Conservation (phyloP, 1,140 invertebrate species). For the Euwallacea fornicatus region DNA sequence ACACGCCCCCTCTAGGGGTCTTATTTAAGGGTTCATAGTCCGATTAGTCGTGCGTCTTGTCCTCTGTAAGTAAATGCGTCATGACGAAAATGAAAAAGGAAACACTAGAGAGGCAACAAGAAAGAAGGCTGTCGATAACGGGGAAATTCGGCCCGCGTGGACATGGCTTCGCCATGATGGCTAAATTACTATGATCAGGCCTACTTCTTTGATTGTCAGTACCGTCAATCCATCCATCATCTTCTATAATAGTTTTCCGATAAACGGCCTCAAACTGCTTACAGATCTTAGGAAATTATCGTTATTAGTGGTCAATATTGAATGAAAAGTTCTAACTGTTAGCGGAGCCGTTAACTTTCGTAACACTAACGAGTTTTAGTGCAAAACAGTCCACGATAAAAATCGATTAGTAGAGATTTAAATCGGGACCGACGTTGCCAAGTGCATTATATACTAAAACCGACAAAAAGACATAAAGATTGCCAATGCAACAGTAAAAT, state of each 20-base stretch:
- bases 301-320: constrained; percentile 50
- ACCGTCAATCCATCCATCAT: constrained; percentile 53
- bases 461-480: neutral
- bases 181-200: constrained; percentile 51
- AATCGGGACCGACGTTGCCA: neutral
- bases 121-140: neutral
- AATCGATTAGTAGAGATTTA: neutral
- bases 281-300: constrained; percentile 50
- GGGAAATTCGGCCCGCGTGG: constrained; percentile 9
- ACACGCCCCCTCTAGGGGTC: constrained; percentile 14
- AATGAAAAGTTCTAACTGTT: constrained; percentile 41
- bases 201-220: constrained; percentile 40
- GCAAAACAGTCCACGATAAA: neutral
- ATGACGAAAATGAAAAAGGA: neutral
- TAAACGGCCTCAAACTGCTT: constrained; percentile 51
- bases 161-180: constrained; percentile 42
- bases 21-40: constrained; percentile 25
- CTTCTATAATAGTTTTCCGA: constrained; percentile 50
- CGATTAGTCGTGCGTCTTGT: constrained; percentile 16
- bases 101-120: neutral
- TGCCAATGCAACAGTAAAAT: neutral
- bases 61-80: neutral
- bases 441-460: neutral
- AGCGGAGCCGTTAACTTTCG: too few relatives aligned
- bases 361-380: too few relatives aligned